Conservation (phyloP, 2,888 invertebrate species). For the Hesperia comma region DNA sequence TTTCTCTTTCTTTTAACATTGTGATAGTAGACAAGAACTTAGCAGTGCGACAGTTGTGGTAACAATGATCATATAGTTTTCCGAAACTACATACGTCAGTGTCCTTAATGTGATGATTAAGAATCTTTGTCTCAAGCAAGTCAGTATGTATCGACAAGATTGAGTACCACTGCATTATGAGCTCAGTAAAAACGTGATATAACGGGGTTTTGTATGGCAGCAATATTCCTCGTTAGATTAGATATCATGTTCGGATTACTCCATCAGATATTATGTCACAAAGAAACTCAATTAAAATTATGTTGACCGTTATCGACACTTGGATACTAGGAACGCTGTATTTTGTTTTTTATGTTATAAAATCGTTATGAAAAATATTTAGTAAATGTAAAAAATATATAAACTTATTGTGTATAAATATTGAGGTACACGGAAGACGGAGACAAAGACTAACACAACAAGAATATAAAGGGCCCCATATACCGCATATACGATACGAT, state of each 20-base stretch:
- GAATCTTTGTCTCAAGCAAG: not conserved
- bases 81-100: no score
- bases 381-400: no score
- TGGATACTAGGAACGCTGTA: not conserved
- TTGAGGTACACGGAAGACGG: no score
- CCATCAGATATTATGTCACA: conserved; percentile 23
- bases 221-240: conserved; percentile 27
- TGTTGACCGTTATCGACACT: not conserved
- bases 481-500: no score
- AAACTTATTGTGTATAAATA: no score
- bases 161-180: conserved; percentile 1
- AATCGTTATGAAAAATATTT: not conserved
- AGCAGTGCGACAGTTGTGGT: no score
- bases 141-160: conserved; percentile 1
- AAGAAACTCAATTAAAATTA: conserved; percentile 21
- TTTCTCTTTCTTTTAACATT: no score
- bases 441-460: no score
- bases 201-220: conserved; percentile 20
- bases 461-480: no score
- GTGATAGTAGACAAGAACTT: no score
- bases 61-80: no score
- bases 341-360: not conserved
- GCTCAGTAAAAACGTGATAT: conserved; percentile 20
- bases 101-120: no score
- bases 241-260: conserved; percentile 22